phyloP scores from a whole-genome alignment of 1,140 invertebrate genomes.

The Tetramorium parvispinum region DNA sequence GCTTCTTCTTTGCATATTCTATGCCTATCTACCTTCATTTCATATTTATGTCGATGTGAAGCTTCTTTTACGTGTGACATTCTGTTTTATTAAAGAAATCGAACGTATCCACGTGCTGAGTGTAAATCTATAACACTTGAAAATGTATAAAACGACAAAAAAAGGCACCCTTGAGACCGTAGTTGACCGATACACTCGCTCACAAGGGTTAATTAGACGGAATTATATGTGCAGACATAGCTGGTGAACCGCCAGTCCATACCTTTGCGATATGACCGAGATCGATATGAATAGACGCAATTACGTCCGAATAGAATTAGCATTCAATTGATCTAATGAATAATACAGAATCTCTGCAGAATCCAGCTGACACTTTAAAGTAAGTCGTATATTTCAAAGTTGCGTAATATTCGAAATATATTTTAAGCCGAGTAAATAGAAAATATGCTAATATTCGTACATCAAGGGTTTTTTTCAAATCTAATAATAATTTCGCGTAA shows the following conservation, averaged over 20 bases:
- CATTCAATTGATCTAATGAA: constrained; percentile 22
- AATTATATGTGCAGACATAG: constrained; percentile 52
- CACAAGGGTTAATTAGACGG: constrained; percentile 19
- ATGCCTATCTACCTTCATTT: background rate
- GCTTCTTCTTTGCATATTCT: background rate
- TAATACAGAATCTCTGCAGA: constrained; percentile 20
- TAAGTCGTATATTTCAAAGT: background rate
- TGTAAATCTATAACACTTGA: too few species aligned
- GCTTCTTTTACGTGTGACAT: background rate
- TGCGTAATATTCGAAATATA: background rate
- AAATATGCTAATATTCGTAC: too few species aligned
- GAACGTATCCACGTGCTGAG: background rate
- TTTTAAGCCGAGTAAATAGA: background rate
- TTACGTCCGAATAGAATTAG: constrained; percentile 48
- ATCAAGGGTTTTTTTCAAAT: too few species aligned
- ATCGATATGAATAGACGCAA: constrained; percentile 50
- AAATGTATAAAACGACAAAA: background rate
- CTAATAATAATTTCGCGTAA: background rate
- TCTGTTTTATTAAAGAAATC: background rate
- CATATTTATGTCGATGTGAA: background rate
- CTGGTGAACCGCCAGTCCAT: constrained; percentile 50
- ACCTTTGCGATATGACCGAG: constrained; percentile 41
- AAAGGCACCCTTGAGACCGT: background rate
- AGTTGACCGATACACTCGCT: background rate
- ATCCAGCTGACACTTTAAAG: background rate